phyloP scores from a whole-genome alignment of 2,797 vertebrate species.

The Tangara arthus region DNA sequence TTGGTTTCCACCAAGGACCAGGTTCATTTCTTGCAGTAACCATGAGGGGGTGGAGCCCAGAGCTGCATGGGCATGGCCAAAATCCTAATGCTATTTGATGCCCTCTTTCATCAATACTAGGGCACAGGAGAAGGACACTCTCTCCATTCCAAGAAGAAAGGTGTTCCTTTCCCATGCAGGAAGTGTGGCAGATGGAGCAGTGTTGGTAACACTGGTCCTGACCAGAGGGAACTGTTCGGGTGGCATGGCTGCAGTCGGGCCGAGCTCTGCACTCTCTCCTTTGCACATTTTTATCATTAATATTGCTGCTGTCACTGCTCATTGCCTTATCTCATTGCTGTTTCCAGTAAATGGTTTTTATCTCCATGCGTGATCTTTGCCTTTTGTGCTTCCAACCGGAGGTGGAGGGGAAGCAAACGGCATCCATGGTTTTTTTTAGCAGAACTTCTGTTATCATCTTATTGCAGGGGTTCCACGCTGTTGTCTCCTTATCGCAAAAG shows the following conservation, averaged over 20 bases:
- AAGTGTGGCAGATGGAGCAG: accelerated
- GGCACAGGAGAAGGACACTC: neutral
- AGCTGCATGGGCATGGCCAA: neutral
- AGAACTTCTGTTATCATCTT: neutral
- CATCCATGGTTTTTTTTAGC: neutral
- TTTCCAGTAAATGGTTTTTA: neutral
- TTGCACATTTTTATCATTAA: neutral
- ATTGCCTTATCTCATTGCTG: neutral
- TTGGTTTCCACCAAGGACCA: accelerated
- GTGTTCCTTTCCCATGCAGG: neutral
- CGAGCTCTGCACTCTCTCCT: neutral
- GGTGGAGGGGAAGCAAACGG: neutral
- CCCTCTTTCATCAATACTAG: neutral
- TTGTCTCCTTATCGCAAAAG: no score
- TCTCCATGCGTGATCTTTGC: neutral
- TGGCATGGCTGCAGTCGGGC: accelerated
- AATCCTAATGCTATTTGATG: neutral
- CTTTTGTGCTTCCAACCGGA: neutral
- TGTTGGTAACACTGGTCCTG: neutral
- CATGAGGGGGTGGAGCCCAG: no score
- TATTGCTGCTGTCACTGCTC: neutral
- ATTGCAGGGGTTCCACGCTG: no score
- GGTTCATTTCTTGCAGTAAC: neutral
- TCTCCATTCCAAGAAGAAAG: neutral
- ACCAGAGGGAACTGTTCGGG: neutral